A percentile compares a stretch with the other conserved stretches of the same genome.
Evolutionary conservation across 2,888 invertebrate genomes (phyloP).

Genomic region (Lagria hirta): DNA sequence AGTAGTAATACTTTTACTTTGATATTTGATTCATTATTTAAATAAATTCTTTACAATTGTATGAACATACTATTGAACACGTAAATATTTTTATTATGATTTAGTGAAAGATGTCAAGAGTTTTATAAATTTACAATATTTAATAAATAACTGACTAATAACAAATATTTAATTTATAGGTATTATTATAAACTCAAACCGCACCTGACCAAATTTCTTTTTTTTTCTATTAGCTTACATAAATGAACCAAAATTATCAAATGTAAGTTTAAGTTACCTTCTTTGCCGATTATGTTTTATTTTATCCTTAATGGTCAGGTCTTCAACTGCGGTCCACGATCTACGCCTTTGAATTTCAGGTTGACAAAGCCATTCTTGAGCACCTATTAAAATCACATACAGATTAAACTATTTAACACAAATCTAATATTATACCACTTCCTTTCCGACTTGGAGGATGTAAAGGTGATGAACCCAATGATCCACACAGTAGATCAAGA

Average conservation of each 20-base stretch:
- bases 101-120: no score
- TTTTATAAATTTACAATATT: no score
- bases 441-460: constrained; percentile 64
- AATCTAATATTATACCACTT: constrained; percentile 59
- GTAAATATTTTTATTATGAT: no score
- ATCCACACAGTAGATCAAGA: constrained; percentile 54
- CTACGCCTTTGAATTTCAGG: constrained; percentile 63
- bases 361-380: constrained; percentile 54
- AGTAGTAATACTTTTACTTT: no score
- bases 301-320: constrained; percentile 61
- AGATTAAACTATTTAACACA: constrained; percentile 1
- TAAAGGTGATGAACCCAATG: constrained; percentile 52
- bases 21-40: no score
- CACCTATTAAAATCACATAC: constrained; percentile 37
- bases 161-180: no score
- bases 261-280: constrained; percentile 53
- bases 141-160: no score
- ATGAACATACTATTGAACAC: no score
- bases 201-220: background rate
- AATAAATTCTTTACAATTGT: no score
- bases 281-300: constrained; percentile 57
- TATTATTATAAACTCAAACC: no score
- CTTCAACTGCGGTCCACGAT: constrained; percentile 87
- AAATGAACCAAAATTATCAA: background rate
- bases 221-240: background rate